Evolutionary conservation across 2,888 invertebrate genomes (phyloP).

Genomic region (Cantharis flavilabris): DNA sequence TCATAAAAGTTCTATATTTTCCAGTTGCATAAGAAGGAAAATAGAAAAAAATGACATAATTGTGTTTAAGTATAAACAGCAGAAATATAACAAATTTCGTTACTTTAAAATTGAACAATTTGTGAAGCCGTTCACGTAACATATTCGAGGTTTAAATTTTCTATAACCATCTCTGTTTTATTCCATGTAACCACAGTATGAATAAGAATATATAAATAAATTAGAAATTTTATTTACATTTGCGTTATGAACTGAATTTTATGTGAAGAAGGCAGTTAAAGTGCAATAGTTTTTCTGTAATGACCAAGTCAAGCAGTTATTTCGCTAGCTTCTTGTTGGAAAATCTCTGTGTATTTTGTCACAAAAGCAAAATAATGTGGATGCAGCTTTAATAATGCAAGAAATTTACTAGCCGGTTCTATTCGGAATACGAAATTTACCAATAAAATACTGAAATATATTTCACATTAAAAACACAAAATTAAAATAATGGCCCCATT

Average conservation of each 20-base stretch:
- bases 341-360: not conserved
- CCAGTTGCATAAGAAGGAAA: not conserved
- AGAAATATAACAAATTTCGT: not conserved
- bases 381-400: constrained; percentile 2
- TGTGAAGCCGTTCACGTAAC: not conserved
- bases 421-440: not conserved
- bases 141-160: not conserved
- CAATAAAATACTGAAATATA: not conserved
- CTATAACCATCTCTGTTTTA: not conserved
- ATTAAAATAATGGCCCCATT: not conserved
- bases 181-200: not conserved
- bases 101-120: not conserved
- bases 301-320: not conserved
- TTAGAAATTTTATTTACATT: constrained; percentile 2
- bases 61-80: not conserved
- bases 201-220: not conserved
- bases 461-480: not conserved
- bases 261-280: not conserved
- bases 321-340: not conserved
- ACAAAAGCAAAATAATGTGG: not conserved
- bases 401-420: not conserved
- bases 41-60: not conserved
- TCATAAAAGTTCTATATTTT: not conserved
- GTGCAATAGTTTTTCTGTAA: not conserved
- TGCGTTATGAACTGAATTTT: not conserved